These are phyloP conservation scores for Pogonus chalceus DNA, from an alignment of 1,140 invertebrate species.

Conservation along the genomic window DNA sequence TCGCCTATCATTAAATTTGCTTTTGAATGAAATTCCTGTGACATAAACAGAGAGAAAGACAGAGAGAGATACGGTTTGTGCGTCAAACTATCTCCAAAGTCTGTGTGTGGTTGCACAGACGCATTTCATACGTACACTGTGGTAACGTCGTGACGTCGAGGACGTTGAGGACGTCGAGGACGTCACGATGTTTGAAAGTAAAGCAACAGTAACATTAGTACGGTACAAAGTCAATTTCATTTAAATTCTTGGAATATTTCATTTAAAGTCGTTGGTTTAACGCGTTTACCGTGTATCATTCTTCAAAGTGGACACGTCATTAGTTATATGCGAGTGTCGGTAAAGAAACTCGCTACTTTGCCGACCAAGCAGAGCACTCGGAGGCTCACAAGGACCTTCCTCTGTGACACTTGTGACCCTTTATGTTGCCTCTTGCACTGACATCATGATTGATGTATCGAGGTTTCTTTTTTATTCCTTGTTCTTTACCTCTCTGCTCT, in stretches of 20 bases:
- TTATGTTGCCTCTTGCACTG: neutral
- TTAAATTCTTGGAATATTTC: slow-evolving; percentile 4
- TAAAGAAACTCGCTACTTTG: slow-evolving; percentile 2
- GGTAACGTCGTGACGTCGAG: too few relatives aligned
- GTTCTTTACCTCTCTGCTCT: neutral
- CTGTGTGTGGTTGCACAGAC: too few relatives aligned
- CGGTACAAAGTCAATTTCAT: neutral
- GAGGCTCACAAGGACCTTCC: too few relatives aligned
- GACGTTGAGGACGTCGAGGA: too few relatives aligned
- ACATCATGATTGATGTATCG: neutral
- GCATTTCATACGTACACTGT: too few relatives aligned
- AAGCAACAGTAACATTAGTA: neutral
- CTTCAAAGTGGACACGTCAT: slow-evolving; percentile 7
- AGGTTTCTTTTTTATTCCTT: neutral
- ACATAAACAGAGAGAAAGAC: too few relatives aligned
- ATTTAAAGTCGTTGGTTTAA: slow-evolving; percentile 5
- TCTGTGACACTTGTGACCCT: neutral
- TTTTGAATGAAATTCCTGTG: too few relatives aligned
- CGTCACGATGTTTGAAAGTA: too few relatives aligned
- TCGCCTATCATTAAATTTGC: too few relatives aligned
- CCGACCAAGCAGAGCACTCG: neutral
- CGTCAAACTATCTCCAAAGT: too few relatives aligned
- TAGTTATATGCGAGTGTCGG: slow-evolving; percentile 2
- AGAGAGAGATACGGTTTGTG: too few relatives aligned
- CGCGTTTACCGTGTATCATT: slow-evolving; percentile 5